phyloP scores from a whole-genome alignment of 2,888 invertebrate species.

The Cantharis nigra region DNA sequence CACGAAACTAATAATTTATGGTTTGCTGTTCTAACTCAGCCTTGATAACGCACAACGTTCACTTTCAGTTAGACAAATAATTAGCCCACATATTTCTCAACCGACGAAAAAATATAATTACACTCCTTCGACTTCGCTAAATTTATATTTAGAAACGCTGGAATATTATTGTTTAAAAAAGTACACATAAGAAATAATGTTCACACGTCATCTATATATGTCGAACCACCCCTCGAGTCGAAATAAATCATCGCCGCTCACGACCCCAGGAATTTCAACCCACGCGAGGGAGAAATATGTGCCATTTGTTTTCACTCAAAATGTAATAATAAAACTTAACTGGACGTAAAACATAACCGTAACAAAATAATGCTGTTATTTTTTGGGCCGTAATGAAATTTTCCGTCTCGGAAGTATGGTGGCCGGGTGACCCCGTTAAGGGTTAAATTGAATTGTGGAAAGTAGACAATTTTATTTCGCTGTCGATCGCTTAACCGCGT shows the following conservation, averaged over 20 bases:
- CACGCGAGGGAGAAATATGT: not conserved
- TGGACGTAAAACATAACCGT: slow-evolving; percentile 4
- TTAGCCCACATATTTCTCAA: not conserved
- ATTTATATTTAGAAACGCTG: not conserved
- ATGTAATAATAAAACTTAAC: slow-evolving; percentile 14
- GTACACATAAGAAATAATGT: not conserved
- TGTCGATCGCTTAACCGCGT: not conserved
- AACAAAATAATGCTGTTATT: not conserved
- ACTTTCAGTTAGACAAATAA: not conserved
- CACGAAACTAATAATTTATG: not conserved
- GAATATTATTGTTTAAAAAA: not conserved
- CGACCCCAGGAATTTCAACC: not conserved
- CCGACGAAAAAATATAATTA: not conserved
- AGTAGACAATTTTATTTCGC: not conserved
- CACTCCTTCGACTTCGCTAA: not conserved
- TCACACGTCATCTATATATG: slow-evolving; percentile 16
- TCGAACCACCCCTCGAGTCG: not conserved
- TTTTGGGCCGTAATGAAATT: not conserved
- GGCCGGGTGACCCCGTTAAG: not conserved
- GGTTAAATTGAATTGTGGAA: not conserved
- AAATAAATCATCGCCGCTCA: slow-evolving; percentile 11
- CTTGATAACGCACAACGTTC: not conserved
- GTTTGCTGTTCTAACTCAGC: not conserved
- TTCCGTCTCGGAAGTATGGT: not conserved
- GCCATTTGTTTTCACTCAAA: slow-evolving; percentile 17